Conservation (phyloP, 2,797 vertebrate species). For the Spondyliosoma cantharus region DNA sequence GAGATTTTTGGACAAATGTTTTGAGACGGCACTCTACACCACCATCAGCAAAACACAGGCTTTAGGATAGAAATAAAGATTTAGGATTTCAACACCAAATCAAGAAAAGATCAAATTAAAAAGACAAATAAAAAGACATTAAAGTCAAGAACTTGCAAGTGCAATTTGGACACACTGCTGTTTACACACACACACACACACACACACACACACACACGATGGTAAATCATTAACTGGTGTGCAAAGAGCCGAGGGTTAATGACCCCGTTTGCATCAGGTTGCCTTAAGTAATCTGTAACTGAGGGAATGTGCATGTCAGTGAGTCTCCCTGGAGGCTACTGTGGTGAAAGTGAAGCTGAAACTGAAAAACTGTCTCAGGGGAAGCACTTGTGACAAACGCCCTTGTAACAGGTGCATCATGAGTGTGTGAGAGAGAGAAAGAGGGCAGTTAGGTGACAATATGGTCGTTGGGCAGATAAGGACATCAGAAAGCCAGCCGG, state of each 20-base stretch:
- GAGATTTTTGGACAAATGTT: not conserved
- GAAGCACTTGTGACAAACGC: conserved; percentile 29
- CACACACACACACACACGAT: conserved; percentile 3
- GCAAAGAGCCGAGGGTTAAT: conserved; percentile 66
- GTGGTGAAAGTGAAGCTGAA: conserved; percentile 38
- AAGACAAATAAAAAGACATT: not conserved
- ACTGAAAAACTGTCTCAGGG: conserved; percentile 33
- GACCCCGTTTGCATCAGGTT: conserved; percentile 47
- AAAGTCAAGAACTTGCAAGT: not conserved
- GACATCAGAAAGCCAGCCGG: conserved; percentile 34
- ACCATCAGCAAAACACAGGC: not conserved
- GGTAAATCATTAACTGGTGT: conserved; percentile 64
- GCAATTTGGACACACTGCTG: not conserved
- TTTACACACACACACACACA: conserved; percentile 11
- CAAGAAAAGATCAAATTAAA: no score
- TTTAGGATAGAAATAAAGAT: no score
- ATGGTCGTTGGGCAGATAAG: conserved; percentile 58
- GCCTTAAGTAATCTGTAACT: conserved; percentile 52
- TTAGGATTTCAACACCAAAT: no score
- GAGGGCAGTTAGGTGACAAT: conserved; percentile 39
- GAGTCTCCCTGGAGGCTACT: conserved; percentile 16
- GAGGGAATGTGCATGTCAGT: conserved; percentile 31
- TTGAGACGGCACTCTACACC: no score
- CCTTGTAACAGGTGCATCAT: conserved; percentile 46
- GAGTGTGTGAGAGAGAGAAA: not conserved